Conservation (phyloP, 35 echinoderm and acorn worm genomes). For the Lytechinus variegatus region DNA sequence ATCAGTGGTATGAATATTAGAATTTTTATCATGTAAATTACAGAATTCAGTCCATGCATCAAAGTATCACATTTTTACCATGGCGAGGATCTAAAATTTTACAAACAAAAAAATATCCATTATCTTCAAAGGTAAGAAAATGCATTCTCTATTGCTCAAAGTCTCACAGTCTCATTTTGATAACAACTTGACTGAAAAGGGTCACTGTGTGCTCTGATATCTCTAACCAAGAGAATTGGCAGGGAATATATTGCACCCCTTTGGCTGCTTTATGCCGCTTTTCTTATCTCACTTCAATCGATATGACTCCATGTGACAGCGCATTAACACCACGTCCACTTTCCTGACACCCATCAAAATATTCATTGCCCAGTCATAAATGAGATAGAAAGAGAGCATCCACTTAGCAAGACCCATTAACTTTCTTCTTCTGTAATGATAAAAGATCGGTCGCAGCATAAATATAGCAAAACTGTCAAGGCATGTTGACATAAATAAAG, state of each 20-base stretch:
- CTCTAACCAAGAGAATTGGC: background rate
- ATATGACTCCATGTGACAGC: background rate
- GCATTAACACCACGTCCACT: background rate
- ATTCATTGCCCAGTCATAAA: background rate
- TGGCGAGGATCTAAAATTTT: no score
- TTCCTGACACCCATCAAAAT: background rate
- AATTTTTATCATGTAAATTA: no score
- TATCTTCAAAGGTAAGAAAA: no score
- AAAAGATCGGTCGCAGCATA: background rate
- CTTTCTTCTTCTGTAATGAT: background rate
- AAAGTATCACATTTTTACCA: no score
- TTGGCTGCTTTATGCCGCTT: background rate
- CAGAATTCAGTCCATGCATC: no score
- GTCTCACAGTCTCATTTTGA: background rate
- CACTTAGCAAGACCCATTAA: background rate
- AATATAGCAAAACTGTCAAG: background rate
- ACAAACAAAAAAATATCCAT: no score
- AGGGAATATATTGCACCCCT: background rate
- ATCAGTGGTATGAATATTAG: no score
- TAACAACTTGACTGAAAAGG: background rate
- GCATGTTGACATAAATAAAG: background rate
- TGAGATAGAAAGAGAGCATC: background rate
- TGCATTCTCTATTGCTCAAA: no score
- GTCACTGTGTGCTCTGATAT: background rate
- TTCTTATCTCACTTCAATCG: background rate